Percentiles rank a stretch among this genome's conserved stretches.
phyloP scores from a whole-genome alignment of 1,140 invertebrate genomes.

The Lordiphosa clarofinis region DNA sequence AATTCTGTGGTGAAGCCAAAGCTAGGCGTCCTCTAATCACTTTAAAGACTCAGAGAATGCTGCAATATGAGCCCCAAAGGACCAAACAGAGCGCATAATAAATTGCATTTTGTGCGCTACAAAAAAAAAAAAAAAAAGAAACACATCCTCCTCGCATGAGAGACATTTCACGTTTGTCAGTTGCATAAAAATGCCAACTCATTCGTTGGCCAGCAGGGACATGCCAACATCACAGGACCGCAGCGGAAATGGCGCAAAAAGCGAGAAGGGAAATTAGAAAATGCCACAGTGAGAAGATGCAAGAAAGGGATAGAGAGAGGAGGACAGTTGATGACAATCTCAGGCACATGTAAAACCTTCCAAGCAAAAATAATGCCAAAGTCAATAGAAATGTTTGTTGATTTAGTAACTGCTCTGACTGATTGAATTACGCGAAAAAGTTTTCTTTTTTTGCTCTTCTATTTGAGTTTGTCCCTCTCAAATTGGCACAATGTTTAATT shows the following conservation, averaged over 20 bases:
- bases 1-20: not conserved
- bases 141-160: conserved; percentile 51
- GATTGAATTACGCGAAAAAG: conserved; percentile 64
- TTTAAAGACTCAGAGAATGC: conserved; percentile 28
- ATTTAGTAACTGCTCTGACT: conserved; percentile 57
- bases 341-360: conserved; percentile 6
- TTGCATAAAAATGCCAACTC: conserved; percentile 76
- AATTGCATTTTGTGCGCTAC: conserved; percentile 50
- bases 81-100: conserved; percentile 65
- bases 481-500: conserved; percentile 66
- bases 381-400: conserved; percentile 52
- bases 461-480: conserved; percentile 20
- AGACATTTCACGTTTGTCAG: conserved; percentile 65
- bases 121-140: not conserved
- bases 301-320: too few species aligned
- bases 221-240: conserved; percentile 58
- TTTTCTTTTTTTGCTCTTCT: conserved; percentile 13
- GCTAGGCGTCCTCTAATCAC: conserved; percentile 26
- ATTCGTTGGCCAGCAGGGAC: conserved; percentile 35
- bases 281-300: conserved; percentile 31
- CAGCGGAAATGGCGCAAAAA: conserved; percentile 72
- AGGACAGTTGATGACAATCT: conserved; percentile 1
- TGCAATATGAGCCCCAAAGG: conserved; percentile 32
- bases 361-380: conserved; percentile 23
- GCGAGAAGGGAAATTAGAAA: conserved; percentile 70